A percentile compares a stretch with the other conserved stretches of the same genome.
These are phyloP conservation scores for Thunnus maccoyii DNA, from an alignment of 2,113 vertebrate species.

Conservation along the genomic window DNA sequence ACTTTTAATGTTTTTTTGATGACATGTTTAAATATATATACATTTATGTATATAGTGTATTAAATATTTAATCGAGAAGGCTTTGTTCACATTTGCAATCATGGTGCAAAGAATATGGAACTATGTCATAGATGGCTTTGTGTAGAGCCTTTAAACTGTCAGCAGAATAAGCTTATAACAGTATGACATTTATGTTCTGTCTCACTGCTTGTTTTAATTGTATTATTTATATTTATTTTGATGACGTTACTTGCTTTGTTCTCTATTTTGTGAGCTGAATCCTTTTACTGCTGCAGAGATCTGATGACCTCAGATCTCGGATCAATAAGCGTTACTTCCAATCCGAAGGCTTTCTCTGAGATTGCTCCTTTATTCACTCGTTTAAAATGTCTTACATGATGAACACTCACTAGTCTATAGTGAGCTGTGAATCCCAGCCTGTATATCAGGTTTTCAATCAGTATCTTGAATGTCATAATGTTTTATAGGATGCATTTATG, in stretches of 20 bases:
- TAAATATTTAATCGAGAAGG: neutral
- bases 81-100: neutral
- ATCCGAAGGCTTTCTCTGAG: no score
- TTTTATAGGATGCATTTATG: no score
- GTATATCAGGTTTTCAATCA: neutral
- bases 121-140: neutral
- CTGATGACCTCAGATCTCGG: slow-evolving; percentile 19
- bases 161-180: neutral
- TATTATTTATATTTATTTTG: neutral
- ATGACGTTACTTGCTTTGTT: slow-evolving; percentile 7
- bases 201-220: neutral
- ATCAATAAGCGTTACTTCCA: slow-evolving; percentile 20
- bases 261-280: neutral
- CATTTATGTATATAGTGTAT: neutral
- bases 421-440: neutral
- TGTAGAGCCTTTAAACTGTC: neutral
- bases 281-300: neutral
- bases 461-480: no score
- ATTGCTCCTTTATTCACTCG: slow-evolving; percentile 4
- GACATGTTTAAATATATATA: no score
- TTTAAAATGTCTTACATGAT: neutral
- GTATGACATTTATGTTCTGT: slow-evolving; percentile 3
- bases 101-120: neutral
- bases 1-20: no score
- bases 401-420: neutral